Base-by-base conservation (phyloP, 2,113 vertebrate genomes). In the Hyperoodon ampullatus region DNA sequence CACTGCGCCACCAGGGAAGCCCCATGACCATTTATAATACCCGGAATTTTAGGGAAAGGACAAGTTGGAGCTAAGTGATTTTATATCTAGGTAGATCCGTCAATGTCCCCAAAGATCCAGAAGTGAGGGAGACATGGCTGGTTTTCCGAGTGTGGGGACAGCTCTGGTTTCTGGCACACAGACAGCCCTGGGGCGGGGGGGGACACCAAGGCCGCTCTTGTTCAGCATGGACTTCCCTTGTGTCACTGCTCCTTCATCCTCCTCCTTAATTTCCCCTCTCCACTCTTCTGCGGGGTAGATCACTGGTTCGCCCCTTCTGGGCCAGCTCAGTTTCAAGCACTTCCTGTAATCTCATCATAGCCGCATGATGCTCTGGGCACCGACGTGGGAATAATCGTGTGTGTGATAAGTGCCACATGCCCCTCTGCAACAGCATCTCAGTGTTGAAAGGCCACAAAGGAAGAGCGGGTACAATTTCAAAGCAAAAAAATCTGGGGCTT, bases 381-480 rank as follows among this genome's bases (percentile, higher is more conserved):
- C 3, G 2, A 10, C 3, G 11, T 4, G 47, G 60, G 53, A 28
- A 33, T 58, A 61, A 12, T 30, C 23, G 1, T 50, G 21, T 81
- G 86, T 50, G 35, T 3, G 2, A 4, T 26, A 7, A 33, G 58
- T 23, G 61, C 72, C 87, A 35, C 30, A 0, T 26, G 75, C 13
- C 35, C 92, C 44, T 33, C 65, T 39, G 75, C 47, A 60, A n/a
- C 63, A 70, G 33, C 33, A 53, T 21, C 70, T 55, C 70, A 15
- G 42, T 70, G 75, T 84, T 87, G 42, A 58, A 95, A 95, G 75
- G 50, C 90, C 71, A 42, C 19, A 33, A 33, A 50, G 70, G 50
- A 94, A 70, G 35, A 91, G 39, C 0, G 0, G 78, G 55, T 95
- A 61, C 60, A 70, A 72, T 89, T 97, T 93, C 97, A 96, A 96